phyloP scores from a whole-genome alignment of 1,140 invertebrate species.

The Wiebesia pumilae region DNA sequence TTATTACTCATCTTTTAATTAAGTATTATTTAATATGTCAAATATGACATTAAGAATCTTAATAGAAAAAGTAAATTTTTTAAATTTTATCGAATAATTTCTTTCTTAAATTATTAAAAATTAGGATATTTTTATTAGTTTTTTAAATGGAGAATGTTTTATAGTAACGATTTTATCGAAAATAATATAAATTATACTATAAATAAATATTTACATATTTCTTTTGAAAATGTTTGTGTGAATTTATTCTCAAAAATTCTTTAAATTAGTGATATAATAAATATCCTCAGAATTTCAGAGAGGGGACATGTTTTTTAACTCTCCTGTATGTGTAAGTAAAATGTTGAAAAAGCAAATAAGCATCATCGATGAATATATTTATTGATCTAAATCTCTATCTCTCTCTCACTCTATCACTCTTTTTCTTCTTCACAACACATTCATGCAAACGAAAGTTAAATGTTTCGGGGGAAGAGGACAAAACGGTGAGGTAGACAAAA shows the following conservation, averaged over 20 bases:
- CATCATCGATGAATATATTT: not conserved
- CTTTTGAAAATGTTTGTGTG: too few relatives aligned
- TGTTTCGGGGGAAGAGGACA: slow-evolving; percentile 54
- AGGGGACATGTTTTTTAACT: not conserved
- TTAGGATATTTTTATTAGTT: not conserved
- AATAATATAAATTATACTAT: not conserved
- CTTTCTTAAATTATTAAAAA: not conserved
- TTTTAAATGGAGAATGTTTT: not conserved
- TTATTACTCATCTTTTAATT: not conserved
- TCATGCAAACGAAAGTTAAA: slow-evolving; percentile 65
- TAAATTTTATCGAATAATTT: not conserved
- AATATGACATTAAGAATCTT: not conserved
- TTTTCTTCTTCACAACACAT: slow-evolving; percentile 49
- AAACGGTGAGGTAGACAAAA: slow-evolving; percentile 16
- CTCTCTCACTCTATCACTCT: not conserved
- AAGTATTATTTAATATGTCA: not conserved
- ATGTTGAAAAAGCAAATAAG: slow-evolving; percentile 58
- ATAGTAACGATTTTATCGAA: not conserved
- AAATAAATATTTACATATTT: too few relatives aligned
- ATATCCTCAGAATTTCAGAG: not conserved
- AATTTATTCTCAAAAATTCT: not conserved
- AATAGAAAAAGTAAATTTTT: not conserved
- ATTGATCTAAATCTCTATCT: not conserved
- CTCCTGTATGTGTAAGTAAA: slow-evolving; percentile 55
- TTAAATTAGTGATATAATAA: not conserved